Percentiles rank a stretch among this genome's conserved stretches.
phyloP scores from a whole-genome alignment of 2,113 vertebrate genomes.

The Puntigrus tetrazona region DNA sequence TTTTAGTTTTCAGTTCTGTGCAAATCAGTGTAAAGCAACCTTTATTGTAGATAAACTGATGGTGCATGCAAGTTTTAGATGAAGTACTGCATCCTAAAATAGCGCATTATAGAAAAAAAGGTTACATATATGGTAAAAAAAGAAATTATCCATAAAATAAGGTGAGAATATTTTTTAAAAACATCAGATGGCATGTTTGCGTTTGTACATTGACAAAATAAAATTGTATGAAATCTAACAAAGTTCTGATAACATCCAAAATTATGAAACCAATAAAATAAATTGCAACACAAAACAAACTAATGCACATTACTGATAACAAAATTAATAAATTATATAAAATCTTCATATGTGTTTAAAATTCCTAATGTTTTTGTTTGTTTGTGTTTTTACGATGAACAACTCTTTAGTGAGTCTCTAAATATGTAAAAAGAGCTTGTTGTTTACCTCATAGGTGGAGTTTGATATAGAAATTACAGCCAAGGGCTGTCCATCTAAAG shows the following conservation, averaged over 20 bases:
- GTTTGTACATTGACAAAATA: too few species aligned
- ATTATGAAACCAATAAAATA: neutral
- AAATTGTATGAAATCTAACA: too few species aligned
- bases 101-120: neutral
- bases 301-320: neutral
- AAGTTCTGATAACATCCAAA: too few species aligned
- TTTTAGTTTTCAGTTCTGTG: neutral
- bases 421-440: too few species aligned
- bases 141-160: neutral
- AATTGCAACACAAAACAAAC: neutral
- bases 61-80: neutral
- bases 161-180: too few species aligned
- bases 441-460: slow-evolving; percentile 75
- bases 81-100: neutral
- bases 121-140: neutral
- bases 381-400: too few species aligned
- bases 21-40: neutral
- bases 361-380: too few species aligned
- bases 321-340: neutral
- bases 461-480: slow-evolving; percentile 88
- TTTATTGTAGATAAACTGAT: neutral
- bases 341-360: neutral
- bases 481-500: slow-evolving; percentile 82
- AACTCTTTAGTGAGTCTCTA: too few species aligned
- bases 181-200: too few species aligned